phyloP scores from a whole-genome alignment of 2,113 vertebrate species.

The Panurus biarmicus region DNA sequence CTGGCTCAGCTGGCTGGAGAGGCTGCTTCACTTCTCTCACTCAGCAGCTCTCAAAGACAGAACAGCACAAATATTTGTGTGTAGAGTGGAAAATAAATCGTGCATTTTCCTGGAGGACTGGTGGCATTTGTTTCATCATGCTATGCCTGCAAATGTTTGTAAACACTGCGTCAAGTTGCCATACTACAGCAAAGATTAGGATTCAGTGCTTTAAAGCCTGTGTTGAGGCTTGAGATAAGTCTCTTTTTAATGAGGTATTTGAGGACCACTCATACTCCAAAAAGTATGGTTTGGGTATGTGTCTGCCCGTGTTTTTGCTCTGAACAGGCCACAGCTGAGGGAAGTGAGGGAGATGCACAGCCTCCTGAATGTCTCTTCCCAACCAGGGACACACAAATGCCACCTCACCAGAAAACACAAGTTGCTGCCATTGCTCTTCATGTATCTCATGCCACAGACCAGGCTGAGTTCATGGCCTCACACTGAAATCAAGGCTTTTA shows the following conservation, averaged over 20 bases:
- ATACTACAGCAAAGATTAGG: background rate
- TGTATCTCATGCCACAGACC: background rate
- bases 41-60: background rate
- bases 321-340: background rate
- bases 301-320: background rate
- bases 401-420: background rate
- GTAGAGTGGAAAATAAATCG: background rate
- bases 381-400: background rate
- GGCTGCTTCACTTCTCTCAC: background rate
- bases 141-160: slow-evolving; percentile 12
- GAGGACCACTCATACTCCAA: background rate
- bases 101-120: background rate
- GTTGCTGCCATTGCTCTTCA: background rate
- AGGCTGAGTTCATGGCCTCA: background rate
- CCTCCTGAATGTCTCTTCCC: background rate
- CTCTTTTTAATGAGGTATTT: background rate
- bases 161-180: background rate
- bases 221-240: background rate
- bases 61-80: slow-evolving; percentile 7
- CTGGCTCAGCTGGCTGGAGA: accelerated
- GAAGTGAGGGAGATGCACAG: background rate
- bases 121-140: slow-evolving; percentile 9
- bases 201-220: background rate
- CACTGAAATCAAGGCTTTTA: background rate
- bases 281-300: background rate